phyloP scores from a whole-genome alignment of 1,140 invertebrate species.

The Choristoneura fumiferana region DNA sequence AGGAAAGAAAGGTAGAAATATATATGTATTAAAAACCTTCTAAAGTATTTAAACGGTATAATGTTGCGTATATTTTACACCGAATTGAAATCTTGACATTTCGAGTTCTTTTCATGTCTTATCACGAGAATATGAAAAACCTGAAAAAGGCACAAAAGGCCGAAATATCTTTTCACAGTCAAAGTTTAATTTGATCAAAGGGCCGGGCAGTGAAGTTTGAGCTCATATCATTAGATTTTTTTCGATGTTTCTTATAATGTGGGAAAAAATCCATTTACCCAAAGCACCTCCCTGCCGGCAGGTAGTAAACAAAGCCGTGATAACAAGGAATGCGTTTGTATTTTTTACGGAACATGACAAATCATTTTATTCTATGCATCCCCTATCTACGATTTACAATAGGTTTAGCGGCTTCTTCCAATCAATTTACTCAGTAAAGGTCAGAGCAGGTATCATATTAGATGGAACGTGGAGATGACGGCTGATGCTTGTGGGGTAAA shows the following conservation, averaged over 20 bases:
- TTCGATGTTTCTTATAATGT: constrained; percentile 4
- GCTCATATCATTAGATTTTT: constrained; percentile 17
- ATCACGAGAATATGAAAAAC: no score
- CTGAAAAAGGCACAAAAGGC: no score
- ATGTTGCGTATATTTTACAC: no score
- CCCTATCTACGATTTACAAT: constrained; percentile 29
- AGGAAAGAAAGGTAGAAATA: no score
- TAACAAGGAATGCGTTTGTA: constrained; percentile 18
- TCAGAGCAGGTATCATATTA: constrained; percentile 30
- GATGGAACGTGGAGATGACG: not conserved
- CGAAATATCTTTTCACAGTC: no score
- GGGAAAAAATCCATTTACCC: constrained; percentile 19
- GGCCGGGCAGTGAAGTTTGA: not conserved
- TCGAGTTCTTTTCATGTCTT: no score
- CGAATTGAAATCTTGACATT: no score
- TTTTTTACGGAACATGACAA: constrained; percentile 20
- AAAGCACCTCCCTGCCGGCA: constrained; percentile 3
- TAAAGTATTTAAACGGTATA: no score
- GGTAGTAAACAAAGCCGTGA: constrained; percentile 17
- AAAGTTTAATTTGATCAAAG: no score
- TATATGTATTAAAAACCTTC: no score
- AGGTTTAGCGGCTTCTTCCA: constrained; percentile 40
- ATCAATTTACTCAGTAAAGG: constrained; percentile 45
- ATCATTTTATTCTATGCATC: constrained; percentile 25
- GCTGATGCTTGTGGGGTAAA: constrained; percentile 1